Evolutionary conservation across 2,113 vertebrate species (phyloP), one percentile per base, ranked within the genome.

Genomic region (Isichthys henryi): DNA sequence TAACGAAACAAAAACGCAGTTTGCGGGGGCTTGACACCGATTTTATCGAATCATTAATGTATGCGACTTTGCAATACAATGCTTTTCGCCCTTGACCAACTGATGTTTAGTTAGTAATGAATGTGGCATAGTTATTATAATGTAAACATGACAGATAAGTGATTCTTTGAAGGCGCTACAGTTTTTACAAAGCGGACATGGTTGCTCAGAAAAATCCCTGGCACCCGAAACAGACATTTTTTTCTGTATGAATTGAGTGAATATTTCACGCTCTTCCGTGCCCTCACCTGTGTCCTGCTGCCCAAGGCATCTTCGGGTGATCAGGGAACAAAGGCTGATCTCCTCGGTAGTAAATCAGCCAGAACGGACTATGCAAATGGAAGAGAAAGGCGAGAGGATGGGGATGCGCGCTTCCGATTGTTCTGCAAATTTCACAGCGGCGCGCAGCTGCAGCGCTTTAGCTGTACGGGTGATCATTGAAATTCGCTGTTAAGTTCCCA

Each of bases 331-430:
- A 97, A 95, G 50, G 93, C 95, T 85, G 92, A 90, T 93, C 94
- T 94, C 94, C 91, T 92, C 93, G 94, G 94, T 93, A 95, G 95
- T 95, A 95, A 97, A 91, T 96, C 96, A 97, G 94, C 95, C 96
- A 96, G 96, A 97, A 96, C 96, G 94, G 95, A 94, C 95, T 96
- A 96, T 96, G 97, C 95, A 96, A 97, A 97, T 97, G 94, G 89
- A 87, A 91, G 90, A 94, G 95, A 93, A 95, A 95, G 93, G 94
- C 95, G 93, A 93, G 94, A 94, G 93, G 92, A 93, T 90, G 92
- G 94, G 92, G 94, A 96, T 97, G 96, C 97, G 93, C 95, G 95
- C 94, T 90, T 88, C 91, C 95, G 94, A 96, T 97, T 97, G 97
- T 97, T 95, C 92, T 43, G 90, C 91, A 92, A 88, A 86, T 96